These are phyloP conservation scores for Aelia acuminata DNA, from an alignment of 2,888 invertebrate species.

Conservation along the genomic window DNA sequence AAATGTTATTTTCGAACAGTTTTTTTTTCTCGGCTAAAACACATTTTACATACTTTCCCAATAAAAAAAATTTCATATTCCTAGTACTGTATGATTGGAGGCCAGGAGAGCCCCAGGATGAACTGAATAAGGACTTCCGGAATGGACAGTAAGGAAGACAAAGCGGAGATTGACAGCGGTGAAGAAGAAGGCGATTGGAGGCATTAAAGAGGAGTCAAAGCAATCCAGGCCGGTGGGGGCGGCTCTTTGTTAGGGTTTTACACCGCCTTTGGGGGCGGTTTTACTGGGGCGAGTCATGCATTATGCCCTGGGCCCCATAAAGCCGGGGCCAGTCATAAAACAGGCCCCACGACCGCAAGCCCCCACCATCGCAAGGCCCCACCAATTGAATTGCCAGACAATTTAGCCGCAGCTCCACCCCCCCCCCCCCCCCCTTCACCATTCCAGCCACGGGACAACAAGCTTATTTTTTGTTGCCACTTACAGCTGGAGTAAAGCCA, in stretches of 20 bases:
- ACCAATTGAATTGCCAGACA: slow-evolving; percentile 57
- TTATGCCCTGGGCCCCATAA: slow-evolving; percentile 49
- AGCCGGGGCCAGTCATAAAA: slow-evolving; percentile 45
- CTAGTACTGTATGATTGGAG: not conserved
- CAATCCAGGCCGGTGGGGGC: slow-evolving; percentile 18
- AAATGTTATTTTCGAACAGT: too few relatives aligned
- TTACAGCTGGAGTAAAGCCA: slow-evolving; percentile 42
- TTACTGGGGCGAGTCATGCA: slow-evolving; percentile 52
- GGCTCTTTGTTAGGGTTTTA: slow-evolving; percentile 55
- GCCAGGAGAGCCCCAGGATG: not conserved
- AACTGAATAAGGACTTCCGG: not conserved
- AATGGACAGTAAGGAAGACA: slow-evolving; percentile 9
- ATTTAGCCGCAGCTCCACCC: too few relatives aligned
- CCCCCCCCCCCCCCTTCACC: slow-evolving; percentile 36
- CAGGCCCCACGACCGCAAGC: slow-evolving; percentile 38
- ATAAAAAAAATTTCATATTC: not conserved
- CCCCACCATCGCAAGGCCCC: slow-evolving; percentile 8
- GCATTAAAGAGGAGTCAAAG: slow-evolving; percentile 55
- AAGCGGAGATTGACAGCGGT: slow-evolving; percentile 33
- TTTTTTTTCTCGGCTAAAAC: too few relatives aligned
- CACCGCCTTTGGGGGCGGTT: slow-evolving; percentile 56
- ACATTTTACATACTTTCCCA: not conserved
- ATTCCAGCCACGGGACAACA: slow-evolving; percentile 7
- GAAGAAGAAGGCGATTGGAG: slow-evolving; percentile 44
- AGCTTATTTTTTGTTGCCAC: slow-evolving; percentile 54